phyloP scores from a whole-genome alignment of 2,113 vertebrate genomes.

The Leptosomus discolor region DNA sequence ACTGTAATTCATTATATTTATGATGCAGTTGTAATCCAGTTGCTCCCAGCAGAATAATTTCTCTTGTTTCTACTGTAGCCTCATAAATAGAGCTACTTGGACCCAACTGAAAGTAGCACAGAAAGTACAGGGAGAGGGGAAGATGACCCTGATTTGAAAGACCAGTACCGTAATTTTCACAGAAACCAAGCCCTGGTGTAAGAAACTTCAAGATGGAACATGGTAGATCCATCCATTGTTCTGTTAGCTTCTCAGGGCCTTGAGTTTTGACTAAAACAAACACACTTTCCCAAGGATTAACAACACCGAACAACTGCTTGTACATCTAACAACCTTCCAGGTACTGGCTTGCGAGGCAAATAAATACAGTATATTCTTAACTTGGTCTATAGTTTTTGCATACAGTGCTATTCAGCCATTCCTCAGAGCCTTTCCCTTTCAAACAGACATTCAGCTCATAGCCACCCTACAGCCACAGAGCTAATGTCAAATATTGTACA shows the following conservation, averaged over 20 bases:
- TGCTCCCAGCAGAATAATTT: neutral
- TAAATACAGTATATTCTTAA: neutral
- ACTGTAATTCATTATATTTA: neutral
- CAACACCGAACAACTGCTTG: neutral
- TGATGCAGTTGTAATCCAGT: neutral
- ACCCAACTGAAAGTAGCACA: neutral
- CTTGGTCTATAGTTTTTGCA: neutral
- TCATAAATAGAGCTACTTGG: neutral
- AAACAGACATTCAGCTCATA: neutral
- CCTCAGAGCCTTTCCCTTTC: neutral
- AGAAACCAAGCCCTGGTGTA: neutral
- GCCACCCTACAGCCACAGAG: neutral
- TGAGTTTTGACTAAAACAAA: neutral
- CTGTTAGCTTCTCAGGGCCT: neutral
- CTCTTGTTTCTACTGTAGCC: neutral
- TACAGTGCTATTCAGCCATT: neutral
- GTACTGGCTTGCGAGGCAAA: neutral
- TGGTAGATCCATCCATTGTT: neutral
- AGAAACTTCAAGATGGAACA: neutral
- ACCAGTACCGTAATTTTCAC: neutral
- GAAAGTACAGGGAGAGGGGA: neutral
- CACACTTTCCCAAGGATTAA: neutral
- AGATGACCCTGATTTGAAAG: neutral
- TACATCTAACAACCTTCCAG: neutral
- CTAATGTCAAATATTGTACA: neutral